These are phyloP conservation scores for Strix occidentalis DNA, from an alignment of 2,797 vertebrate species.

Conservation along the genomic window DNA sequence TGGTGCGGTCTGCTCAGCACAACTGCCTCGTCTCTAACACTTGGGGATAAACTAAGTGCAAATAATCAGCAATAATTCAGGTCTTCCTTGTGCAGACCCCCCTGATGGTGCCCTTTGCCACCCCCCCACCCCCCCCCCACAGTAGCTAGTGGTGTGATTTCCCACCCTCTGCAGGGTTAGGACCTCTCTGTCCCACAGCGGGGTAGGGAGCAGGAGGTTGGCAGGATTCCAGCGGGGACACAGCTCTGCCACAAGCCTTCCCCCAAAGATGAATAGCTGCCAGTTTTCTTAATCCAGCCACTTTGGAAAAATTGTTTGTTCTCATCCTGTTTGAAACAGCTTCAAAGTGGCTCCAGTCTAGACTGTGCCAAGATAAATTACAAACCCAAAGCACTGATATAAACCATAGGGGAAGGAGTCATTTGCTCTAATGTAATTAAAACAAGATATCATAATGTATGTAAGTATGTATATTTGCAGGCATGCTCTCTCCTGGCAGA, in stretches of 20 bases:
- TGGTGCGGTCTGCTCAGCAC: background rate
- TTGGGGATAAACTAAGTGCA: background rate
- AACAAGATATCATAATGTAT: slow-evolving; percentile 76
- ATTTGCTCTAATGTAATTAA: slow-evolving; percentile 89
- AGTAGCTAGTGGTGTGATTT: background rate
- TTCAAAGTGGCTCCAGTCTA: slow-evolving; percentile 87
- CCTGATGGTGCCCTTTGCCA: background rate
- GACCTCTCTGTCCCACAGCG: background rate
- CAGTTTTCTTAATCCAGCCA: slow-evolving; percentile 65
- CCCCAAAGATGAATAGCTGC: slow-evolving; percentile 60
- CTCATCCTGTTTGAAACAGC: slow-evolving; percentile 75
- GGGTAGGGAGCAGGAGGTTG: background rate
- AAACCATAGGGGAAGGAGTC: slow-evolving; percentile 81
- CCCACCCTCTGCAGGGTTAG: background rate
- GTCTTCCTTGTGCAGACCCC: background rate
- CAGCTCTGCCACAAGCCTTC: background rate
- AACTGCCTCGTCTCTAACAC: background rate
- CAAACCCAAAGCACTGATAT: slow-evolving; percentile 80
- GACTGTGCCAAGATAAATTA: slow-evolving; percentile 87
- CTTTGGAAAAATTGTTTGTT: slow-evolving; percentile 77
- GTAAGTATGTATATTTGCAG: slow-evolving; percentile 44
- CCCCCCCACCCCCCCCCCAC: background rate
- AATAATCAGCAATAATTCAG: background rate
- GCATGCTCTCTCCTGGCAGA: slow-evolving; percentile 19
- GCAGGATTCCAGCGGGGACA: slow-evolving; percentile 47